These are phyloP conservation scores for Corbicula japonica DNA, from an alignment of 2,888 invertebrate genomes.

Conservation along the genomic window DNA sequence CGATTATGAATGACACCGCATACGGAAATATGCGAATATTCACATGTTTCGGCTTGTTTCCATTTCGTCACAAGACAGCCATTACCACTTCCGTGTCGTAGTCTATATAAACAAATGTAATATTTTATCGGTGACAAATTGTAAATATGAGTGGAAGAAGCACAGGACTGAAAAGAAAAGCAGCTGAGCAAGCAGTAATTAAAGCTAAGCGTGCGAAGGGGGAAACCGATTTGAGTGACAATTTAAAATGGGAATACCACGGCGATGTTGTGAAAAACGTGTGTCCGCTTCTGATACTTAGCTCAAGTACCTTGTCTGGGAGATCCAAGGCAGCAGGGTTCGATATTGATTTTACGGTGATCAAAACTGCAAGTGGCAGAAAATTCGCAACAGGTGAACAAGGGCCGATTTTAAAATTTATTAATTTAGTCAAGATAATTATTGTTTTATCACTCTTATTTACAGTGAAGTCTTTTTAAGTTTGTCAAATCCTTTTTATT, in stretches of 20 bases:
- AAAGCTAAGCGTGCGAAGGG: constrained; percentile 80
- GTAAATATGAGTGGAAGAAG: constrained; percentile 65
- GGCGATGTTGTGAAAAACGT: constrained; percentile 76
- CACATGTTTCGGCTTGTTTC: constrained; percentile 9
- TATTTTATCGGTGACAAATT: background rate
- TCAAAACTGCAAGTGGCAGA: constrained; percentile 84
- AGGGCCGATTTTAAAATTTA: too few relatives aligned
- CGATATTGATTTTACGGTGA: constrained; percentile 86
- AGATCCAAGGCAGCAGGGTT: constrained; percentile 84
- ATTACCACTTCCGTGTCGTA: constrained; percentile 24
- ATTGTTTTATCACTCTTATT: too few relatives aligned
- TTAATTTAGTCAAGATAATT: too few relatives aligned
- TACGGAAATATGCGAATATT: too few relatives aligned
- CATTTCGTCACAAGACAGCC: constrained; percentile 3
- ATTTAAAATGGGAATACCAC: constrained; percentile 77
- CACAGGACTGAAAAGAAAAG: constrained; percentile 90
- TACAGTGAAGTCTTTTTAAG: too few relatives aligned
- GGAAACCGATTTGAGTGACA: constrained; percentile 79
- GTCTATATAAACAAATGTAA: background rate
- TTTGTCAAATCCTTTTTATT: too few relatives aligned
- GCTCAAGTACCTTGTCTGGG: constrained; percentile 76
- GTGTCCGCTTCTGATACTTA: constrained; percentile 76
- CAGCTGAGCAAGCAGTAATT: constrained; percentile 72
- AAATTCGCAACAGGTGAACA: constrained; percentile 83
- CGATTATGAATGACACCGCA: too few relatives aligned